Evolutionary conservation across 1,140 invertebrate species (phyloP).

Genomic region (Eulimnadia texana): DNA sequence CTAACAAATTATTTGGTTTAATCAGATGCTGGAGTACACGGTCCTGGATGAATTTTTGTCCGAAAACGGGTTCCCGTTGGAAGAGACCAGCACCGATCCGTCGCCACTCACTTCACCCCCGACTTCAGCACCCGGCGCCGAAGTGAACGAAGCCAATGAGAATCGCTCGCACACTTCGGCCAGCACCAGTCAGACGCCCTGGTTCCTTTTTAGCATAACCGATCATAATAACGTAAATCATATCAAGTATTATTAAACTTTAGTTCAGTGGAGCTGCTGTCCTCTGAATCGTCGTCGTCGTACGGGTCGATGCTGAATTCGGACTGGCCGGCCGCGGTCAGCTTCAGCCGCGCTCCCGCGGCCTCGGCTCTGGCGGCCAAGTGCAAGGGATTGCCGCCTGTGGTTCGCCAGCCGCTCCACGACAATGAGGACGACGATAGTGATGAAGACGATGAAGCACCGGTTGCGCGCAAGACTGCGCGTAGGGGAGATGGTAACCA

Average conservation of each 20-base stretch:
- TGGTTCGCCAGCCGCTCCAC: background rate
- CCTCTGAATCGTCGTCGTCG: no score
- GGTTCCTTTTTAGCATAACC: no score
- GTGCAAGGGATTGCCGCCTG: background rate
- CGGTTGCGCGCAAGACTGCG: background rate
- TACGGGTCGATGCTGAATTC: background rate
- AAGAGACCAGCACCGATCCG: slow-evolving; percentile 33
- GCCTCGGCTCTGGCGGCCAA: background rate
- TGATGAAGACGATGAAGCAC: background rate
- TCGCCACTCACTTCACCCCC: background rate
- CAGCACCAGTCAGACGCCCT: background rate
- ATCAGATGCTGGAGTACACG: slow-evolving; percentile 60
- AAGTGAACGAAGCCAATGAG: no score
- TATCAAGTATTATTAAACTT: no score
- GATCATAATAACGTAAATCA: no score
- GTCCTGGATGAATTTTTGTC: slow-evolving; percentile 91
- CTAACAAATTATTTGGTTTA: background rate
- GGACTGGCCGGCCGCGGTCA: background rate
- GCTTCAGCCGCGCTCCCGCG: background rate
- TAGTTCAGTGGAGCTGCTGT: background rate
- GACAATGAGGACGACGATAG: background rate
- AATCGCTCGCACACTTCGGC: no score
- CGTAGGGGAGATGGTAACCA: background rate
- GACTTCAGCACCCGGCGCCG: background rate
- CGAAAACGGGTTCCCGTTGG: slow-evolving; percentile 77